Evolutionary conservation across 1,140 invertebrate genomes (phyloP), one percentile per base, ranked within the genome.

Genomic region (Drosophila athabasca): DNA sequence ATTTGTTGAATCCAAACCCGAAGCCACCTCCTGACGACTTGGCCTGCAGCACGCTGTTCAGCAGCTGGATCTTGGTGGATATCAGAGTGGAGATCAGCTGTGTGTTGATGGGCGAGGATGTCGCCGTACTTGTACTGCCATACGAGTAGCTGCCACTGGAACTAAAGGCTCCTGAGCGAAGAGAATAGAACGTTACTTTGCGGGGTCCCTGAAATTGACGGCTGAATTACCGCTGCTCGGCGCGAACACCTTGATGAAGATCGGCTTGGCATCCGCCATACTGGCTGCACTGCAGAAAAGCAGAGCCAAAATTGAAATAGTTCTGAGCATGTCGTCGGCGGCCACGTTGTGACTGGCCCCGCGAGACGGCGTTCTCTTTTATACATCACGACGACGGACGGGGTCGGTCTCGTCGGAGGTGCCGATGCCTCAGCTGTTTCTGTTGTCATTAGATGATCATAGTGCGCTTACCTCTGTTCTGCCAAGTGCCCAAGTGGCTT

Each of bases 11-110:
- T 19, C 82, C 82, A 24, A 87, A 50, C 19, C 64, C 73, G 51
- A 80, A 62, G 22, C 60, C 49, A 13, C 82, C 77, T 6, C 75
- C 66, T 7, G 82, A 71, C 2, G 64, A 58, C 45, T 85, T 85
- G 6, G 73, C 77, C 29, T 59, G 78, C 11, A 87, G 46, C 24
- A 85, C 49, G 31, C 48, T 87, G 26, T 75, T 61, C 26, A 81
- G 13, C 24, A 85, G 17, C 11, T 87, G 50, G 15, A 85, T 50
- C 46, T 85, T 85, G 6, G 52, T 26, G 2, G 78, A 51, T 19
- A 85, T 64, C n/a, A 87, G 35, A 29, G 6, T 78, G 3, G 82
- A 77, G 46, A 85, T 74, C 4, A 85, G 26, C 54, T 87, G 82
- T 4, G 59, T 53, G 43, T 66, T 81, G 22, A 51, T 43, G 6